These are phyloP conservation scores for Aegotheles bennettii DNA, from an alignment of 2,113 vertebrate species.

Conservation along the genomic window DNA sequence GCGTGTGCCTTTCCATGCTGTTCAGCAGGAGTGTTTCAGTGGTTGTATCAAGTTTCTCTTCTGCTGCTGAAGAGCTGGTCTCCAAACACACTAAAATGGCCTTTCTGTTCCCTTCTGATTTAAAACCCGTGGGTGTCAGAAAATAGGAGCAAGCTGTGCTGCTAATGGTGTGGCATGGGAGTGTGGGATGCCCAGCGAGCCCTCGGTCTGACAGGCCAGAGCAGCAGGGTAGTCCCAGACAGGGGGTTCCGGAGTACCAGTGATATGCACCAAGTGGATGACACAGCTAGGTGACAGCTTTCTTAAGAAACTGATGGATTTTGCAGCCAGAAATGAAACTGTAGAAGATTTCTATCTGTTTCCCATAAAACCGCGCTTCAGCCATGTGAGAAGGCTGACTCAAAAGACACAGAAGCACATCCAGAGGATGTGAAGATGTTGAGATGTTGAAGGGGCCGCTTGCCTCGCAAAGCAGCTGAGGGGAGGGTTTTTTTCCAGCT, in stretches of 20 bases:
- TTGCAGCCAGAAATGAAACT: neutral
- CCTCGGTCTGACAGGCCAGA: no score
- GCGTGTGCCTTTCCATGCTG: neutral
- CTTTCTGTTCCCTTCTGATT: neutral
- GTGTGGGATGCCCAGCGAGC: accelerated
- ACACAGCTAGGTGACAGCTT: neutral
- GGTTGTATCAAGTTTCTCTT: neutral
- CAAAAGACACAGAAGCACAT: neutral
- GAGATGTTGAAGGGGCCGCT: neutral
- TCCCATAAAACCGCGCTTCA: neutral
- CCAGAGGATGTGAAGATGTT: neutral
- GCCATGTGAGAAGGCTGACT: neutral
- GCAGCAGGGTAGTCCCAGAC: neutral
- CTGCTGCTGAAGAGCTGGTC: neutral
- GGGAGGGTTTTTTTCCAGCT: neutral
- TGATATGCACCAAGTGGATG: neutral
- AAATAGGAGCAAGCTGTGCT: neutral
- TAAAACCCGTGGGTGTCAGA: neutral
- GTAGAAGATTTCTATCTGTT: neutral
- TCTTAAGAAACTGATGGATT: neutral
- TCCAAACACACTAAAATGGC: neutral
- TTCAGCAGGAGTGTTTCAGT: neutral
- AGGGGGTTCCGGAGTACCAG: neutral
- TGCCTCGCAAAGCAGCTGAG: neutral
- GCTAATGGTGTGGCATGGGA: neutral